A percentile compares a stretch with the other conserved stretches of the same genome.
Conservation (phyloP, 2,888 invertebrate genomes). For the Xestobium rufovillosum region DNA sequence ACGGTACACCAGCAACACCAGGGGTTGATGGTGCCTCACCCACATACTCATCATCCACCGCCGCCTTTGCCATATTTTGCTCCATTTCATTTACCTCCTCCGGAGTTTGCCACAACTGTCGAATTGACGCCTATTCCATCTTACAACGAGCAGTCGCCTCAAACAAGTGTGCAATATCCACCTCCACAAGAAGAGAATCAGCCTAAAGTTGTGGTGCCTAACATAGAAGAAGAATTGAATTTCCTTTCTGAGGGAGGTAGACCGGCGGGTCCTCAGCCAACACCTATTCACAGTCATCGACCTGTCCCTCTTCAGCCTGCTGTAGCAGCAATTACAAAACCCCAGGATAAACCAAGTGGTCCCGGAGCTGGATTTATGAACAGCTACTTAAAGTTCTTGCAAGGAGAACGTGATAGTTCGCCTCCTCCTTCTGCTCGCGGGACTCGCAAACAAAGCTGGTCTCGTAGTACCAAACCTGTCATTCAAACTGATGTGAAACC, state of each 20-base stretch:
- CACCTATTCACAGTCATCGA: too few species aligned
- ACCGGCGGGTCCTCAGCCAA: too few species aligned
- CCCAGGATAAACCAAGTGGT: constrained; percentile 53
- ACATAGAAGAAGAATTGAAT: constrained; percentile 81
- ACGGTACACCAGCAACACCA: constrained; percentile 40
- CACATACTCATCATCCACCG: constrained; percentile 51
- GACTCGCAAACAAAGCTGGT: constrained; percentile 62
- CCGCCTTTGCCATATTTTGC: constrained; percentile 67
- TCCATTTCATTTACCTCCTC: constrained; percentile 62
- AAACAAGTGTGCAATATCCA: constrained; percentile 22
- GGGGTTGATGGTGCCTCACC: constrained; percentile 60
- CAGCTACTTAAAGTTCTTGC: constrained; percentile 77
- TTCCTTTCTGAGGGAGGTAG: constrained; percentile 66
- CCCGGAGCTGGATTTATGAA: constrained; percentile 76
- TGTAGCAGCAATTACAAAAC: constrained; percentile 46
- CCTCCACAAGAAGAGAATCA: constrained; percentile 52
- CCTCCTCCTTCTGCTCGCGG: constrained; percentile 65
- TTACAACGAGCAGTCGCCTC: constrained; percentile 53
- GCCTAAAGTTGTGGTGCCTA: constrained; percentile 80
- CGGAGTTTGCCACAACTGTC: constrained; percentile 52
- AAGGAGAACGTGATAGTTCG: constrained; percentile 74
- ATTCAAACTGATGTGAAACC: constrained; percentile 27
- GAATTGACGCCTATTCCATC: constrained; percentile 56
- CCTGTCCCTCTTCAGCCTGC: constrained; percentile 3
- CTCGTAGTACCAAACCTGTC: constrained; percentile 42